These are phyloP conservation scores for Hyla sarda DNA, from an alignment of 2,113 vertebrate genomes.

Conservation along the genomic window DNA sequence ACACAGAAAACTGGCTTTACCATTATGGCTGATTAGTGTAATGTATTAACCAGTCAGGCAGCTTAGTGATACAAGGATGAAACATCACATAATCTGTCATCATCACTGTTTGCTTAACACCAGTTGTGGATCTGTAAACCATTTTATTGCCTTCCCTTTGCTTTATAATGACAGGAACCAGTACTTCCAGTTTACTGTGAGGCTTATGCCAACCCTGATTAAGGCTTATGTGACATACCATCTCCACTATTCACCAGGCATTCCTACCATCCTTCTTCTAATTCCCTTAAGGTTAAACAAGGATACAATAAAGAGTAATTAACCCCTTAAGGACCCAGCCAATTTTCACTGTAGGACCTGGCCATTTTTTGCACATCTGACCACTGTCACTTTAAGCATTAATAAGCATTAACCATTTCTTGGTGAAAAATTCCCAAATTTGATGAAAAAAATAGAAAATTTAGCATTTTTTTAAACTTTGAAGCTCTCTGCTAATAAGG, in stretches of 20 bases:
- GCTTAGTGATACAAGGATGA: background rate
- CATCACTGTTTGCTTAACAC: background rate
- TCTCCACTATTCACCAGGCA: background rate
- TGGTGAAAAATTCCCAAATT: too few relatives aligned
- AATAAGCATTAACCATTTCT: too few relatives aligned
- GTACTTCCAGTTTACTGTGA: conserved; percentile 29
- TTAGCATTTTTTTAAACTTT: too few relatives aligned
- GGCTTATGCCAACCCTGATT: background rate
- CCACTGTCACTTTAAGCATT: too few relatives aligned
- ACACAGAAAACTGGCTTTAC: too few relatives aligned
- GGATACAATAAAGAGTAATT: background rate
- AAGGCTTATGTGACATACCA: conserved; percentile 20
- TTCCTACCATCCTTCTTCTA: background rate
- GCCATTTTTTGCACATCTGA: too few relatives aligned
- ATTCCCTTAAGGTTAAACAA: conserved; percentile 2
- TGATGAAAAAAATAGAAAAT: too few relatives aligned
- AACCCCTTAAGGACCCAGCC: too few relatives aligned
- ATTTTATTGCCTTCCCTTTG: background rate
- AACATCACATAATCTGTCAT: background rate
- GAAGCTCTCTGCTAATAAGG: too few relatives aligned
- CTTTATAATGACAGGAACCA: background rate
- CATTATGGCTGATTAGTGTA: too few relatives aligned
- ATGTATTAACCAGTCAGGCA: background rate
- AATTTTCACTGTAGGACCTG: too few relatives aligned
- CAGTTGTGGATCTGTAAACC: conserved; percentile 17